Conservation (phyloP, 30 jellyfish, hydroid and myxozoan genomes). For the Clytia hemisphaerica region DNA sequence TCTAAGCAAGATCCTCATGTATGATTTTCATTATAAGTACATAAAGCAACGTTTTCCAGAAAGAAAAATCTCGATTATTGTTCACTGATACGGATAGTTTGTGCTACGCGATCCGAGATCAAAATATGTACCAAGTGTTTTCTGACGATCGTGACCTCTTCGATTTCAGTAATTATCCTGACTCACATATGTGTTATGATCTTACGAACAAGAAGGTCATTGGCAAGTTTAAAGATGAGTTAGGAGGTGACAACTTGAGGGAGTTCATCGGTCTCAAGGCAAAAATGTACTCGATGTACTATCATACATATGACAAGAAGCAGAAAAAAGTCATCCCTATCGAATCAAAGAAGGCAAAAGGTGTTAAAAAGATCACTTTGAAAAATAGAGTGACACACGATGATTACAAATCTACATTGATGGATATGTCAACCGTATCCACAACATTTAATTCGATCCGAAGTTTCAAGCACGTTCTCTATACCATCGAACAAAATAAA, state of each 20-base stretch:
- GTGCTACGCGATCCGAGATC: constrained; percentile 29
- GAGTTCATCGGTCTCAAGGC: neutral
- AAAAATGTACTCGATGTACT: too few relatives aligned
- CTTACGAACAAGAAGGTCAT: neutral
- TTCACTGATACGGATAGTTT: constrained; percentile 56
- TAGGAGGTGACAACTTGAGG: neutral
- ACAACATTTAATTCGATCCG: too few relatives aligned
- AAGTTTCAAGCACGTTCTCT: too few relatives aligned
- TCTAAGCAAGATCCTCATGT: constrained; percentile 40
- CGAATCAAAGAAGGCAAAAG: neutral
- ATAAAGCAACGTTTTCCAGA: constrained; percentile 20
- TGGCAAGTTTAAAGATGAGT: constrained; percentile 3
- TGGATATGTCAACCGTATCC: too few relatives aligned
- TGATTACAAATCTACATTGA: constrained; percentile 16
- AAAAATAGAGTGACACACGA: constrained; percentile 12
- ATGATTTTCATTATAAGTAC: constrained; percentile 52
- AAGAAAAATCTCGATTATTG: constrained; percentile 16
- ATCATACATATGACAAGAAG: too few relatives aligned
- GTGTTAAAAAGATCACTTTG: constrained; percentile 26
- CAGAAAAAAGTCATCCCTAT: constrained; percentile 2
- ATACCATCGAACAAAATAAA: too few relatives aligned
- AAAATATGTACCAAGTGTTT: constrained; percentile 33
- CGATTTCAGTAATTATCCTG: neutral
- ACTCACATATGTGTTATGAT: neutral
- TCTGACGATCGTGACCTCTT: neutral